Base-by-base conservation (phyloP, 1,140 invertebrate genomes). In the Rhyacophila brunnea region DNA sequence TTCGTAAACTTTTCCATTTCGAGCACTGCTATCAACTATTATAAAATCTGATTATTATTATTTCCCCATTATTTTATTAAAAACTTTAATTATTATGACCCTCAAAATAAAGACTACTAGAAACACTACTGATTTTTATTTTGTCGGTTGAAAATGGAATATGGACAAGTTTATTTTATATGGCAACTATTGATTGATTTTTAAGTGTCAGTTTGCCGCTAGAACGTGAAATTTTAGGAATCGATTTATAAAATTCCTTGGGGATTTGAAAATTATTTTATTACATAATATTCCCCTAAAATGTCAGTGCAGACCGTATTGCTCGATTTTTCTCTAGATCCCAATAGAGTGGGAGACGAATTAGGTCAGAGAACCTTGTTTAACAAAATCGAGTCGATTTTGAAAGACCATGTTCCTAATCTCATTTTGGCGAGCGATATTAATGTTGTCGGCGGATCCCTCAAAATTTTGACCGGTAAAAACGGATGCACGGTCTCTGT, bases 261-360 rank as follows among this genome's bases (percentile, higher is more conserved):
- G 23, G 23, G 23, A 9, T 28, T 28, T 28, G 3, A 9, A 28
- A 28, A 28, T 28, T 28, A 53, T 43, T 15, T 36, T 34, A 44
- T 54, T 57, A 57, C 46, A 49, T 57, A 57, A 57, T 32, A 42
- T 38, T 48, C 6, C 36, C 15, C 6, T 20, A 45, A 34, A 18
- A 91, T 92, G 90, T 85, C 88, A 65, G 89, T 87, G n/a, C 87
- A 92, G 72, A 90, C 89, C 36, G 83, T 91, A 66, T 75, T 92
- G 35, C 73, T 93, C 59, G 90, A 93, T 79, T 91, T 93, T 68
- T 85, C 88, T 2, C 77, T 93, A 46, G 85, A 91, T 62, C 79
- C 86, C 4, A 54, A 46, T 38, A 80, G 82, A 34, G 77, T 90
- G 19, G 77, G 75, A 42, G 87, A 88, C 67, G 78, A 85, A 56